Evolutionary conservation across 1,140 invertebrate species (phyloP), one percentile per base, ranked within the genome.

Genomic region (Spodoptera litura): DNA sequence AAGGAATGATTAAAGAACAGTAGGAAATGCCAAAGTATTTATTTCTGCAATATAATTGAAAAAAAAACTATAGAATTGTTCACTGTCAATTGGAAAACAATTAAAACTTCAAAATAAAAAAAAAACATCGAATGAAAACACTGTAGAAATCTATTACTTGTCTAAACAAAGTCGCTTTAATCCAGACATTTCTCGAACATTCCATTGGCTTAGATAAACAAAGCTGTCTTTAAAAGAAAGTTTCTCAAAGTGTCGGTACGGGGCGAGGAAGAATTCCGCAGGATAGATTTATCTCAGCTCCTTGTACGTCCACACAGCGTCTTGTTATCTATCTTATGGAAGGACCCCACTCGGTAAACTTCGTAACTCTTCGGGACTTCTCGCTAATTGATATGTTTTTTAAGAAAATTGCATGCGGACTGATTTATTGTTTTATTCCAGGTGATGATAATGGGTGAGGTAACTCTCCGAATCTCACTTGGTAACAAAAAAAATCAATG

Each of bases 201-300:
- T 27, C 20, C 25, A 10, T 13, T 25, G 27, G 11, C 15, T 68
- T 12, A 70, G 3, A 52, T 31, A 52, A 68, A 68, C 20, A 49
- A 70, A 8, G 49, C 66, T 70, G 5, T 52, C 51, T 31, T 70
- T 25, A 53, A 31, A 62, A 49, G 9, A 66, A 66, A 53, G 49
- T 70, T 27, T 31, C 12, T 5, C n/a, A n/a, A 52, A 68, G 15
- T n/a, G 58, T 61, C 27, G 5, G 20, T 15, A 52, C 25, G 49
- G 52, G 38, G 35, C 61, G 61, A 35, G 13, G 38, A 27, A n/a
- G 66, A 70, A 70, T 70, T 20, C 49, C 11, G 31, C 52, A 13
- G 4, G 61, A 64, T 64, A 44, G n/a, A 64, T 64, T 49, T 64
- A 44, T 64, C 35, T 44, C 11, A 64, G 61, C 35, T 20, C 35